A percentile compares a stretch with the other conserved stretches of the same genome.
Conservation (phyloP, 2,113 vertebrate genomes). For the Phalacrocorax brasilianus region DNA sequence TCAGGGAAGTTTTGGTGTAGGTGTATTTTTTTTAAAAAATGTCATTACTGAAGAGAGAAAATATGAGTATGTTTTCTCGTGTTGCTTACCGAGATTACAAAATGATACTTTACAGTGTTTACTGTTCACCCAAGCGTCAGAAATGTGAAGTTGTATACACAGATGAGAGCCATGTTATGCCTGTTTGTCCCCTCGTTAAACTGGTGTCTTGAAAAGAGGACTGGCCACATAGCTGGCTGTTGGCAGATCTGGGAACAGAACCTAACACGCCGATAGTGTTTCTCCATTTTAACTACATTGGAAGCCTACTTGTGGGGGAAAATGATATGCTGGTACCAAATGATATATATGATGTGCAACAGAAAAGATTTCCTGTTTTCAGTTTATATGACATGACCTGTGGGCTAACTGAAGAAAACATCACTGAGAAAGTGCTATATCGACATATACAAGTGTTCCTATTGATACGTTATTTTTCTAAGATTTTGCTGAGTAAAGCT, state of each 20-base stretch:
- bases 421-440: constrained; percentile 32
- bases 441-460: constrained; percentile 62
- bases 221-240: background rate
- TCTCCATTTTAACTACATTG: background rate
- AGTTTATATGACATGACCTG: constrained; percentile 21
- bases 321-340: background rate
- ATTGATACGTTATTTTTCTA: constrained; percentile 67
- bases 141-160: background rate
- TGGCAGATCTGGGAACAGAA: constrained; percentile 7
- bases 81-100: background rate
- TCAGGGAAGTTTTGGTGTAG: background rate
- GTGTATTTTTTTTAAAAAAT: background rate
- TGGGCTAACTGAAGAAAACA: constrained; percentile 36
- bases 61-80: rapidly evolving
- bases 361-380: constrained; percentile 47
- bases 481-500: constrained; percentile 79
- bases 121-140: background rate
- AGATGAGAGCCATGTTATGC: background rate
- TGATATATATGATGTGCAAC: background rate
- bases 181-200: background rate
- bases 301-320: background rate
- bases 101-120: background rate
- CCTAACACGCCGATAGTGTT: background rate
- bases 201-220: background rate
- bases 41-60: background rate